Evolutionary conservation across 2,888 invertebrate genomes (phyloP).

Genomic region (Blastobasis lacticolella): DNA sequence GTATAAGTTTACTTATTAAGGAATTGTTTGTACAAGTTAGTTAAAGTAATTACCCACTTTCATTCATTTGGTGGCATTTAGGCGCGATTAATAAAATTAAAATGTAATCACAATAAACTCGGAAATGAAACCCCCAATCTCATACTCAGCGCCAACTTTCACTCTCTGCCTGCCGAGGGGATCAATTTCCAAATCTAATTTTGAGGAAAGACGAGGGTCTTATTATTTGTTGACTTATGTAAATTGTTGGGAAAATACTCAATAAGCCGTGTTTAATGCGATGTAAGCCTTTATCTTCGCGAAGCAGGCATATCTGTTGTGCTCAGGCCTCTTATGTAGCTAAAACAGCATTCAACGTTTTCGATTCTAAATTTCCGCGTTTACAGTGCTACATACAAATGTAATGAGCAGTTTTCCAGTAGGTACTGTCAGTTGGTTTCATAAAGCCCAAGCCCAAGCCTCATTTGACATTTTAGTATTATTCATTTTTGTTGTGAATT

Average conservation of each 20-base stretch:
- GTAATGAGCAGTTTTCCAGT: too few species aligned
- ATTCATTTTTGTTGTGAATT: too few species aligned
- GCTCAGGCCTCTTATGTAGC: conserved; percentile 10
- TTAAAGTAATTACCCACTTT: too few species aligned
- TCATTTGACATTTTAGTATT: too few species aligned
- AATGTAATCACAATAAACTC: not conserved
- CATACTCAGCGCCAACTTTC: not conserved
- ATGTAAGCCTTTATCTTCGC: conserved; percentile 54
- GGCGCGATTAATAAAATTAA: too few species aligned
- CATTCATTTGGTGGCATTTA: too few species aligned
- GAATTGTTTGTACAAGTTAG: too few species aligned
- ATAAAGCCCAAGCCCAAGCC: too few species aligned
- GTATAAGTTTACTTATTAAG: too few species aligned
- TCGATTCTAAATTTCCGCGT: conserved; percentile 18
- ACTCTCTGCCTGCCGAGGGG: conserved; percentile 13
- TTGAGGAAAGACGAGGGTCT: conserved; percentile 28
- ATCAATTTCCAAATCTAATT: conserved; percentile 32
- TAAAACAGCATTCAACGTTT: conserved; percentile 19
- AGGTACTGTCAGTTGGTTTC: too few species aligned
- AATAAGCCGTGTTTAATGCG: conserved; percentile 52
- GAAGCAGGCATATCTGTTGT: conserved; percentile 40
- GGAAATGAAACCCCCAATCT: not conserved
- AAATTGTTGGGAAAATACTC: conserved; percentile 51
- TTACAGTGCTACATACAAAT: conserved; percentile 4
- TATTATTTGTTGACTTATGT: conserved; percentile 49